Conservation (phyloP, 2,113 vertebrate genomes). For the Eulemur rufifrons region DNA sequence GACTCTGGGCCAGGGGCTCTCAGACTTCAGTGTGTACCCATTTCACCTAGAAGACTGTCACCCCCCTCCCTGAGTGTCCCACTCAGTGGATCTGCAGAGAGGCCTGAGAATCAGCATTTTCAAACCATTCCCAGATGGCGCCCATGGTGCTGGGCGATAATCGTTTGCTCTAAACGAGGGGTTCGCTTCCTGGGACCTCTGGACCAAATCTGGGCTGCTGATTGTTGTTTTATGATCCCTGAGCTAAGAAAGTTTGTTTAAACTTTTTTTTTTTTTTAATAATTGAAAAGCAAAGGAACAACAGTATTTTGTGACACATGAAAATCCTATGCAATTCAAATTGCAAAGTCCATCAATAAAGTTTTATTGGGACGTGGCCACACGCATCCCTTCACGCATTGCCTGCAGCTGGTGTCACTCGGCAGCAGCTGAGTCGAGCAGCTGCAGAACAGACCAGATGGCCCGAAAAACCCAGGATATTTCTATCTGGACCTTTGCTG, state of each 20-base stretch:
- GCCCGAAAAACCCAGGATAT: neutral
- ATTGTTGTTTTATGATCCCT: neutral
- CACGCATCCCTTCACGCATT: rapidly evolving
- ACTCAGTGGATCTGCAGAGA: neutral
- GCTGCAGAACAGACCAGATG: neutral
- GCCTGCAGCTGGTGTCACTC: neutral
- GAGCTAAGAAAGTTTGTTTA: neutral
- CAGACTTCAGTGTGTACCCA: neutral
- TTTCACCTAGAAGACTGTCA: neutral
- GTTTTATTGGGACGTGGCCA: neutral
- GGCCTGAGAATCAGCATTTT: neutral
- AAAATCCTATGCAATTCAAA: neutral
- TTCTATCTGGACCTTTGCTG: neutral
- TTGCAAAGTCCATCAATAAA: neutral
- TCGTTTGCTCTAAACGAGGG: neutral
- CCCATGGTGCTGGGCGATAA: rapidly evolving
- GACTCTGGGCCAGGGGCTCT: neutral
- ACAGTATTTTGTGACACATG: neutral
- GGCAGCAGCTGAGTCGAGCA: neutral
- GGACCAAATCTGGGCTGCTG: rapidly evolving
- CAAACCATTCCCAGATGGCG: neutral
- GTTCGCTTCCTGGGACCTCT: rapidly evolving
- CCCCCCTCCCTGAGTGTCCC: neutral
- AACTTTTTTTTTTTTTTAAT: neutral
- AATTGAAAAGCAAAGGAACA: neutral